Conservation (phyloP, 2,888 invertebrate species). For the Sinotaia quadrata region DNA sequence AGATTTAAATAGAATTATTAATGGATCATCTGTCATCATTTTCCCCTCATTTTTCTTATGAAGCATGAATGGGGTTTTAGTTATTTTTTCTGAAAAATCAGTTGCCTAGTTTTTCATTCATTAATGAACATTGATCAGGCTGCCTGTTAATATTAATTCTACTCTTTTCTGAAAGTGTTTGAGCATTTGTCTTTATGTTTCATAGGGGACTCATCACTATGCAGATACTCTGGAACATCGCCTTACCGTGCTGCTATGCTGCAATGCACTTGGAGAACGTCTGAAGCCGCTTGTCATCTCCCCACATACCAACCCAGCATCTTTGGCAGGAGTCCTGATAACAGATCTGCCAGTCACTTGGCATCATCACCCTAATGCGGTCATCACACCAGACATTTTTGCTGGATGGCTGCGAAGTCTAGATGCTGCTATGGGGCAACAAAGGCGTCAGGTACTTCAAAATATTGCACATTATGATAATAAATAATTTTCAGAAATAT, state of each 20-base stretch:
- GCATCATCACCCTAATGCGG: conserved; percentile 24
- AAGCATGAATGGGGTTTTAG: too few relatives aligned
- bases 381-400: conserved; percentile 32
- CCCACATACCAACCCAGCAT: conserved; percentile 6
- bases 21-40: too few relatives aligned
- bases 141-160: too few relatives aligned
- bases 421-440: conserved; percentile 31
- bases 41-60: too few relatives aligned
- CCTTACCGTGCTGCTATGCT: conserved; percentile 32
- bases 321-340: conserved; percentile 1
- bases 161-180: neutral
- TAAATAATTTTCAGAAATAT: too few relatives aligned
- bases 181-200: neutral
- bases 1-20: too few relatives aligned
- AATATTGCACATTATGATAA: too few relatives aligned
- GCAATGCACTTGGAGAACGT: conserved; percentile 34
- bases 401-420: conserved; percentile 32
- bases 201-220: conserved; percentile 22
- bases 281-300: conserved; percentile 31
- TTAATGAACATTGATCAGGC: too few relatives aligned
- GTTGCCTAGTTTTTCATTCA: too few relatives aligned
- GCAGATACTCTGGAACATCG: conserved; percentile 26
- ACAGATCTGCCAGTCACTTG: conserved; percentile 29
- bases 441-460: conserved; percentile 27
- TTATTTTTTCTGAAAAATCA: too few relatives aligned